Base-by-base conservation (phyloP, 2,888 invertebrate genomes). In the Plusia festucae region DNA sequence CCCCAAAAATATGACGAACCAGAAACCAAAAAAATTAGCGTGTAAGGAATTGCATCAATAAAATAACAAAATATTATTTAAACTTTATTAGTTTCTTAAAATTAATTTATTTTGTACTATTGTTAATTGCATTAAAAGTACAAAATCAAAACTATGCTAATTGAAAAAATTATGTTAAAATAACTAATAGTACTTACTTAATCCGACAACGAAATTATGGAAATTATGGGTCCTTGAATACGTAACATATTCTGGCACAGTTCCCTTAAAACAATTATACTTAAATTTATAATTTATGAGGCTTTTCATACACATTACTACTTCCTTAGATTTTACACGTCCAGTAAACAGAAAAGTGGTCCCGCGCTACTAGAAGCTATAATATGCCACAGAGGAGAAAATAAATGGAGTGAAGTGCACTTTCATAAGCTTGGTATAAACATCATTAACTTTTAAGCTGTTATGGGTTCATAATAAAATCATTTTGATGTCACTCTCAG, bases 61-160 rank as follows among this genome's bases (percentile, higher is more conserved):
- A 57, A 66, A 53, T 13, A 46, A 49, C 60, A 18, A 22, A 60
- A 18, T 68, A 65, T 75, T 71, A 73, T 69, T 76, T 71, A 58
- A 78, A 71, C 66, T 79, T 81, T 78, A 79, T 82, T 82, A 78
- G 65, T 79, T 72, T 60, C 77, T 79, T 81, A 83, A 81, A 78
- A 79, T 71, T 80, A 77, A 82, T 74, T 73, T 80, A 79, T 80
- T 82, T 82, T 81, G 82, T 83, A 82, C 82, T 79, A 82, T 82
- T 83, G 72, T 78, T 82, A 82, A 77, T 79, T 73, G 77, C 70
- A 71, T 76, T 75, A 68, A 76, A 78, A 71, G 63, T 80, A 80
- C 65, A 78, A 79, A 75, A 79, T 77, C 32, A 79, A 66, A 63
- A 66, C 66, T 68, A 76, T 59, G 69, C 57, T 74, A 76, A 64